Base-by-base conservation (phyloP, 1,140 invertebrate species). In the Gerris buenoi region DNA sequence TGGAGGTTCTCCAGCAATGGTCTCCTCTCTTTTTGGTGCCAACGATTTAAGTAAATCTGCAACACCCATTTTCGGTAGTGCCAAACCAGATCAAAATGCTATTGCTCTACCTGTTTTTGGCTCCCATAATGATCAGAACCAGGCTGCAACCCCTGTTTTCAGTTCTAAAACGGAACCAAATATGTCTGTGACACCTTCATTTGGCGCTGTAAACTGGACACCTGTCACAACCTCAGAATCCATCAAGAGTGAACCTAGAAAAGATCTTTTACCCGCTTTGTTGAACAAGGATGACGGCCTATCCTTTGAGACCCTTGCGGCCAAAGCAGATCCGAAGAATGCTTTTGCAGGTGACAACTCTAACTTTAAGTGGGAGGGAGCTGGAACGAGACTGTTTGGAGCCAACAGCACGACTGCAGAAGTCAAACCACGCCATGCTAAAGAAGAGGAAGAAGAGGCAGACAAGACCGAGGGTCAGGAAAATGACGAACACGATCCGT, bases 361-460 rank as follows among this genome's bases (percentile, higher is more conserved):
- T 14, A 79, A 78, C 65, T 80, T 81, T 59, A 69, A 78, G 3
- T 82, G 80, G 68, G 77, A 79, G 65, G 82, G 82, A 25, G 79
- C 79, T 18, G 83, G 82, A 13, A 69, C 79, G n/a, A 75, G 78
- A 1, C 80, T 85, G 1, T 84, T 84, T 73, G 77, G 77, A 13
- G 68, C 68, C 0, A 72, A 74, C 65, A 69, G 68, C 18, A 25
- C 27, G 67, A 70, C 1, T 65, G 63, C 2, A 62, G 69, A 27
- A 70, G 18, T 10, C 5, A 46, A 46, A 46, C 33, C 69, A 14
- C 64, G 56, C 14, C 68, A 64, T 3, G 66, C 67, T 28, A 67
- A 72, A 46, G 71, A 74, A 13, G 71, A 73, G 0, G 73, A 75
- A 67, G 75, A 77, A 15, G 77, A 77, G 62, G 76, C 73, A 0